Evolutionary conservation across 2,113 vertebrate species (phyloP), one percentile per base, ranked within the genome.

Genomic region (Dunckerocampus dactyliophorus): DNA sequence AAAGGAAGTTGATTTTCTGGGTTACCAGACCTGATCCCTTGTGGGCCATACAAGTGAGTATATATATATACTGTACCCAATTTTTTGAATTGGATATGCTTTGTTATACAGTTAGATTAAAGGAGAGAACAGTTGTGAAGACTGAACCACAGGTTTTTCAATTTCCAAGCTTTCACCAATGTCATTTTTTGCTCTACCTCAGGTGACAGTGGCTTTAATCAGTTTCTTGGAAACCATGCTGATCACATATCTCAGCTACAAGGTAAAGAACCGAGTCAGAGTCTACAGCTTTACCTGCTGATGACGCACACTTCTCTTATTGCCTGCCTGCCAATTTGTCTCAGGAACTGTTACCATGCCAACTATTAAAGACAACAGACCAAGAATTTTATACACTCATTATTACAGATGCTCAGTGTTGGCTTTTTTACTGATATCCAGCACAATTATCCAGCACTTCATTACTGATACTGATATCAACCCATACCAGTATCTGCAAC

Each of bases 231-330:
- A 99, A 91, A 96, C 95, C 28, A 95, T 97, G 93, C 94, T 99
- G 15, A 93, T 98, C 79, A 97, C 92, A 71, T 98, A 99, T 92
- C 94, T 98, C 83, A 98, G 97, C 91, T 99, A 99, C 90, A 99
- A 98, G 92, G 96, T 97, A 85, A 87, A 91, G 22, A 47, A 15
- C 24, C 1, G 1, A 7, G 47, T 48, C 54, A 42, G n/a, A 2
- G 9, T 19, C n/a, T 43, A 20, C 6, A 2, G 2, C 50, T 28
- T 28, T 28, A 3, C 24, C 24, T 34, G 49, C 8, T 65, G 46
- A 46, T 46, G 47, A n/a, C 14, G 45, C 65, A 53, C 63, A 55
- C 54, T 1, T n/a, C 2, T 46, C 19, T 45, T 50, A 34, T 43
- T 45, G 17, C 47, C 14, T 21, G 15, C 13, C 49, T 22, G 6